Evolutionary conservation across 1,140 invertebrate genomes (phyloP).

Genomic region (Bombus soroeensis): DNA sequence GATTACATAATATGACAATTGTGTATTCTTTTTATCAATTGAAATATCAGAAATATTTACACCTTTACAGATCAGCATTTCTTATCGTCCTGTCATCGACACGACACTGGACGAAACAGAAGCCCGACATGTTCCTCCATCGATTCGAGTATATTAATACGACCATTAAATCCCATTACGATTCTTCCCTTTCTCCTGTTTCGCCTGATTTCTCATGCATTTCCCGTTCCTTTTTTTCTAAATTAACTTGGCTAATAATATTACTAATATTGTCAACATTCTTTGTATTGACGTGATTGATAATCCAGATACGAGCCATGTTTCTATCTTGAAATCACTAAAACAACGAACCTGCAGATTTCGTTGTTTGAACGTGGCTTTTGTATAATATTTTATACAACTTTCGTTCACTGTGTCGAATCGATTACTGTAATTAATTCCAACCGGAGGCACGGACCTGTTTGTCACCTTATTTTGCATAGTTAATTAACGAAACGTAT

Average conservation of each 20-base stretch:
- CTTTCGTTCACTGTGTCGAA: background rate
- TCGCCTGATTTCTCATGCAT: too few species aligned
- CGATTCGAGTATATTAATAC: slow-evolving; percentile 87
- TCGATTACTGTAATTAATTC: slow-evolving; percentile 17
- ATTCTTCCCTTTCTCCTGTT: background rate
- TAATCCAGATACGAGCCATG: background rate
- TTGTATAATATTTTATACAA: background rate
- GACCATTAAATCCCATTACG: slow-evolving; percentile 36
- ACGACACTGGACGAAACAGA: slow-evolving; percentile 90
- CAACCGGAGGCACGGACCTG: slow-evolving; percentile 5
- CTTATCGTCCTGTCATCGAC: slow-evolving; percentile 95
- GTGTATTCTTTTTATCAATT: background rate
- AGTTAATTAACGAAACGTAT: background rate
- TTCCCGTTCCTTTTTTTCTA: background rate
- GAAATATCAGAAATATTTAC: background rate
- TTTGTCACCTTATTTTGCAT: slow-evolving; percentile 15
- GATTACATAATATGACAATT: background rate
- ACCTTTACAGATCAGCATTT: slow-evolving; percentile 85
- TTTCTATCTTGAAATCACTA: background rate
- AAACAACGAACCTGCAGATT: background rate
- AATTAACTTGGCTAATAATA: background rate
- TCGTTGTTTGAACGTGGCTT: background rate
- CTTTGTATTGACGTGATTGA: background rate
- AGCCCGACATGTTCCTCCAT: slow-evolving; percentile 88
- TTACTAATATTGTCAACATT: background rate